Evolutionary conservation across 2,113 vertebrate genomes (phyloP).

Genomic region (Emydura subglobosa): DNA sequence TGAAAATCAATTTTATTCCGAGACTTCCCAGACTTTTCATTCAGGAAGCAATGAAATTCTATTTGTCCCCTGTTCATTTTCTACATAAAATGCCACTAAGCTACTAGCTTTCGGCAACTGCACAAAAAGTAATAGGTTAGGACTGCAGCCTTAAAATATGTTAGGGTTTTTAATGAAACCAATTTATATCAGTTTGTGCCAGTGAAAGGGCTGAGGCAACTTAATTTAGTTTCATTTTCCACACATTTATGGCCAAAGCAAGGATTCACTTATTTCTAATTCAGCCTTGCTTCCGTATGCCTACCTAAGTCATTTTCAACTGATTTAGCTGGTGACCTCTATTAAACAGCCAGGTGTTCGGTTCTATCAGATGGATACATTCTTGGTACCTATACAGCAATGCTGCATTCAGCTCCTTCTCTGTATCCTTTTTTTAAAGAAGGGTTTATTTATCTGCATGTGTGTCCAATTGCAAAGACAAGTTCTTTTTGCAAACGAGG

Average conservation of each 20-base stretch:
- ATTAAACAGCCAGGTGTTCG: constrained; percentile 61
- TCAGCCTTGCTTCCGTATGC: constrained; percentile 22
- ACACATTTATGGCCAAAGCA: constrained; percentile 61
- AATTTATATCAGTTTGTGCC: constrained; percentile 77
- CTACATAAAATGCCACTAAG: constrained; percentile 68
- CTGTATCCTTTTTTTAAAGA: background rate
- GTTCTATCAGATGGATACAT: constrained; percentile 54
- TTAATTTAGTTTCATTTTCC: constrained; percentile 79
- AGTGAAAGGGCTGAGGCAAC: constrained; percentile 67
- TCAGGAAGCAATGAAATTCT: constrained; percentile 74
- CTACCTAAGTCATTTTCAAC: constrained; percentile 37
- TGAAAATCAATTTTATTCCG: constrained; percentile 76
- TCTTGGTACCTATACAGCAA: constrained; percentile 24
- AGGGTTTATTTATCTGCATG: background rate
- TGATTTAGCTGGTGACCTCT: constrained; percentile 63
- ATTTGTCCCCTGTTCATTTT: constrained; percentile 72
- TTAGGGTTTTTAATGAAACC: constrained; percentile 76
- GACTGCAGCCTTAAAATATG: constrained; percentile 71
- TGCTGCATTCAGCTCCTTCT: background rate
- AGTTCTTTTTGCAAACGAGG: background rate
- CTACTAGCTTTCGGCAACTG: constrained; percentile 51
- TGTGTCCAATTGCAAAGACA: background rate
- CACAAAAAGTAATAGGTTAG: constrained; percentile 67
- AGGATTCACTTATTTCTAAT: constrained; percentile 65
- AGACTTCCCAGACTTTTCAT: constrained; percentile 73